Evolutionary conservation across 2,113 vertebrate genomes (phyloP).

Genomic region (Bettongia penicillata): DNA sequence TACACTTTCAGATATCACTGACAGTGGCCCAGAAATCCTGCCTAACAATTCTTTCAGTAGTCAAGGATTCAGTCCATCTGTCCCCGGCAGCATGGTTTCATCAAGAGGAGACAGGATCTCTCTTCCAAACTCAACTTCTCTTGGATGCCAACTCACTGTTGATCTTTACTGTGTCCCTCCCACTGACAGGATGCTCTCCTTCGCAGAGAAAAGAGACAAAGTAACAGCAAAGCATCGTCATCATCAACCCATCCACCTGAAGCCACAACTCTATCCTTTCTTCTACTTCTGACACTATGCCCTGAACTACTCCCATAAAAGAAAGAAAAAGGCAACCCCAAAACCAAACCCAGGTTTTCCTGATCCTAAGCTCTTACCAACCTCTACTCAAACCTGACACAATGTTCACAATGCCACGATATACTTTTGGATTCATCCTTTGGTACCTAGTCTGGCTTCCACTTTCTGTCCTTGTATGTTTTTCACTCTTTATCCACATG

Average conservation of each 20-base stretch:
- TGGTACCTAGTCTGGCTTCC: neutral
- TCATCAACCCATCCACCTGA: neutral
- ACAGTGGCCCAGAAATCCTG: neutral
- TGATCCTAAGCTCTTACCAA: neutral
- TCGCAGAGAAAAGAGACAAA: neutral
- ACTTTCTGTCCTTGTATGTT: neutral
- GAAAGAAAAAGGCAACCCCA: neutral
- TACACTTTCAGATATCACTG: neutral
- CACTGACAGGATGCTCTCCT: neutral
- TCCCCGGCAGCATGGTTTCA: neutral
- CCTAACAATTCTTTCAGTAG: neutral
- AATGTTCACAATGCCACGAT: no score
- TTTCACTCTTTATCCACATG: neutral
- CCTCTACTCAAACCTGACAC: neutral
- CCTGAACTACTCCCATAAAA: neutral
- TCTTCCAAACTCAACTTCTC: neutral
- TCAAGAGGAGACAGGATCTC: neutral
- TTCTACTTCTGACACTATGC: neutral
- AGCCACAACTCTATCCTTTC: neutral
- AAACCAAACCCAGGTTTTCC: neutral
- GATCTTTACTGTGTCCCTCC: neutral
- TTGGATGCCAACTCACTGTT: neutral
- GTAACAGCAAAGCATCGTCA: neutral
- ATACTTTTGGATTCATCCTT: neutral
- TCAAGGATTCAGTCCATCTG: neutral